Evolutionary conservation across 2,797 vertebrate genomes (phyloP).

Genomic region (Peromyscus attwateri): DNA sequence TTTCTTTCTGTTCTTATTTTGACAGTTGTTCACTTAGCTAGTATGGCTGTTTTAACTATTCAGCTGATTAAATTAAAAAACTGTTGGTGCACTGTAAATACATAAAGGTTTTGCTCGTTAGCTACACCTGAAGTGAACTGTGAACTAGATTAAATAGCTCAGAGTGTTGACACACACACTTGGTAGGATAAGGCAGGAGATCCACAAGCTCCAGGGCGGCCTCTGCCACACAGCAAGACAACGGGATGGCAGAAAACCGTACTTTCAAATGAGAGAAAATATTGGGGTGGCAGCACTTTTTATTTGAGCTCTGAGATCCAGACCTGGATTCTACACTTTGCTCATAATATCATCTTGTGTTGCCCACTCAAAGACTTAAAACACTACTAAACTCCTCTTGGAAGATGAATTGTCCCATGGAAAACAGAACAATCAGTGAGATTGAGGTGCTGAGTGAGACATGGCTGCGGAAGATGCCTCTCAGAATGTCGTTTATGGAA

Average conservation of each 20-base stretch:
- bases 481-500: not conserved
- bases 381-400: constrained; percentile 33
- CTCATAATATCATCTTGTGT: constrained; percentile 44
- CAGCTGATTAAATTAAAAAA: not conserved
- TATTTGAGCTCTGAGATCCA: constrained; percentile 11
- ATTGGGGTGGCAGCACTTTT: not conserved
- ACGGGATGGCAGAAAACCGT: not conserved
- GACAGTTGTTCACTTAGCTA: not conserved
- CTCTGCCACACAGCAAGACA: not conserved
- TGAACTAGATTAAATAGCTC: not conserved
- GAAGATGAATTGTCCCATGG: not conserved
- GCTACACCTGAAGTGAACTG: not conserved
- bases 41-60: not conserved
- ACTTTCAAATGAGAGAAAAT: not conserved
- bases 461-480: not conserved
- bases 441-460: not conserved
- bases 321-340: constrained; percentile 11
- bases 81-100: not conserved
- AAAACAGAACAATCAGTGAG: constrained; percentile 15
- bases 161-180: not conserved
- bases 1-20: constrained; percentile 36
- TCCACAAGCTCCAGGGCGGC: not conserved
- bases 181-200: not conserved
- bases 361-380: constrained; percentile 15
- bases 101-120: not conserved